Conservation (phyloP, 2,888 invertebrate species). For the Spatulosminthurus flaviceps region DNA sequence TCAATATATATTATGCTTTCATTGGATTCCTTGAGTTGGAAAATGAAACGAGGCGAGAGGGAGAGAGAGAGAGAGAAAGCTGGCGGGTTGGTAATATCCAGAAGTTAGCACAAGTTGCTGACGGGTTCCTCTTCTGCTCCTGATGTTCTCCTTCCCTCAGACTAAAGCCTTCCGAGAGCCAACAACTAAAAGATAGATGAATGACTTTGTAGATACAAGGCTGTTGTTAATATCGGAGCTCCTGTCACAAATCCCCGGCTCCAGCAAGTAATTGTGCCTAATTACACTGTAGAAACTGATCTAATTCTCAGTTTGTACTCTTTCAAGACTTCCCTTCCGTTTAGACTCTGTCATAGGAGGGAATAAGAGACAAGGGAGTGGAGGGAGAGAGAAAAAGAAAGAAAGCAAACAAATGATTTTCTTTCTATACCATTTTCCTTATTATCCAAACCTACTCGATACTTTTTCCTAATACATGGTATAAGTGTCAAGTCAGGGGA, state of each 20-base stretch:
- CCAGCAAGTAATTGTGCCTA: conserved; percentile 22
- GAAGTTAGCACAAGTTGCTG: not conserved
- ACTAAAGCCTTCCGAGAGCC: not conserved
- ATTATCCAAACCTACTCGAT: too few species aligned
- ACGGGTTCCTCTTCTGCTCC: conserved; percentile 7
- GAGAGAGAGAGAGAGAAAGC: not conserved
- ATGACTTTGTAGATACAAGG: conserved; percentile 18
- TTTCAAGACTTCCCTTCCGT: not conserved
- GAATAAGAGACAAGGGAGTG: not conserved
- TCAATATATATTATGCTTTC: conserved; percentile 37
- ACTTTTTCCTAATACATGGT: too few species aligned
- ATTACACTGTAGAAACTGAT: conserved; percentile 3
- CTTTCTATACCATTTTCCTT: too few species aligned
- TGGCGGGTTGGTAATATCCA: not conserved
- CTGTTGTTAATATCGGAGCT: conserved; percentile 1
- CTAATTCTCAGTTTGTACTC: not conserved
- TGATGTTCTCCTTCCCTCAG: not conserved
- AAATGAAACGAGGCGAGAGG: conserved; percentile 37
- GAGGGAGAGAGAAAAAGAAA: conserved; percentile 12
- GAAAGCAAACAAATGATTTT: not conserved
- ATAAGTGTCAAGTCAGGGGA: too few species aligned
- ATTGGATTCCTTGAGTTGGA: conserved; percentile 35
- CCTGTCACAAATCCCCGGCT: conserved; percentile 1
- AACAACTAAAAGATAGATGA: conserved; percentile 16
- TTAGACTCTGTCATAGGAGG: not conserved